Percentiles rank a stretch among this genome's conserved stretches.
Evolutionary conservation across 1,140 invertebrate species (phyloP).

Genomic region (Phenacoccus solenopsis): DNA sequence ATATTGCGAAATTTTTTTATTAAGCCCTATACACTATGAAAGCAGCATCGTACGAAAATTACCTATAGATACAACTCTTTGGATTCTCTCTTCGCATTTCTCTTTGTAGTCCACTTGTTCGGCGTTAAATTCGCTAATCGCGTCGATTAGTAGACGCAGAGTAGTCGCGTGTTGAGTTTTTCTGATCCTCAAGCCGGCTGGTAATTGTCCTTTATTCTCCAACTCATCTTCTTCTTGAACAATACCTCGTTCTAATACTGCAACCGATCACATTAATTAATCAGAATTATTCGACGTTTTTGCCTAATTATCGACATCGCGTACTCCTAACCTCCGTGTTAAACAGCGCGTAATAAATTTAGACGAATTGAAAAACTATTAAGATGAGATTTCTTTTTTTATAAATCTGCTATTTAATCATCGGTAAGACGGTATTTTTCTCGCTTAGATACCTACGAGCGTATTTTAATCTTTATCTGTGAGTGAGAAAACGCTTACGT

Average conservation of each 20-base stretch:
- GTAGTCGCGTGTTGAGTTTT: conserved; percentile 28
- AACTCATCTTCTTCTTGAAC: conserved; percentile 27
- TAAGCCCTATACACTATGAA: too few species aligned
- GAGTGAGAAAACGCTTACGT: conserved; percentile 23
- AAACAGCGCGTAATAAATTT: not conserved
- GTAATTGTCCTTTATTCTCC: conserved; percentile 14
- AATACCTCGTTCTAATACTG: conserved; percentile 28
- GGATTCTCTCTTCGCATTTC: conserved; percentile 28
- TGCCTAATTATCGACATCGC: not conserved
- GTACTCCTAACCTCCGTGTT: not conserved
- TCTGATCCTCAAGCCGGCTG: conserved; percentile 27
- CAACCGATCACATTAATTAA: not conserved
- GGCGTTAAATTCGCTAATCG: conserved; percentile 27
- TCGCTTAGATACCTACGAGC: too few species aligned
- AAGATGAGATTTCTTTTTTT: too few species aligned
- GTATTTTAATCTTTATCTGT: too few species aligned
- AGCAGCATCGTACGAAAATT: too few species aligned
- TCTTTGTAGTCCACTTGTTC: conserved; percentile 30
- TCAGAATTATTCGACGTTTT: not conserved
- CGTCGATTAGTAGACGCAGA: conserved; percentile 28
- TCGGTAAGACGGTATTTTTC: too few species aligned
- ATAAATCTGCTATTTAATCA: too few species aligned
- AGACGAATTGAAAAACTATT: not conserved
- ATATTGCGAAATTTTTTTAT: too few species aligned
- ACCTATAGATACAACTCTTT: conserved; percentile 29